Conservation (phyloP, 2,888 invertebrate genomes). For the Caenorhabditis macrosperma region DNA sequence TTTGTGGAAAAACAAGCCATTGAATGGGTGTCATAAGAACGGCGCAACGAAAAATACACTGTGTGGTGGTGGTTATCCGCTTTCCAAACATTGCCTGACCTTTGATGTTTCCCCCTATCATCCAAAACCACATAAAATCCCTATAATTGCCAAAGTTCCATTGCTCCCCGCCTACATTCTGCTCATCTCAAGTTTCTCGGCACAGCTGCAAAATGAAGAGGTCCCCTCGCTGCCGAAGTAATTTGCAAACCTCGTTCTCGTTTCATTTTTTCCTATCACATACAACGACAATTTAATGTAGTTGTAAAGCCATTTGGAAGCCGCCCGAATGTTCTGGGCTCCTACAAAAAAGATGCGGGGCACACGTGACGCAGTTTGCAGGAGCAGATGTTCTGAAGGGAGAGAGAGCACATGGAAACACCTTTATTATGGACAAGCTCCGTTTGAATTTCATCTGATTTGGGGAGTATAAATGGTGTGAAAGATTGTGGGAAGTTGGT, state of each 20-base stretch:
- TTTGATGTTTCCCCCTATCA: too few species aligned
- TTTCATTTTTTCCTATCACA: conserved; percentile 10
- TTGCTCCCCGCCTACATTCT: too few species aligned
- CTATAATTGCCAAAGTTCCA: too few species aligned
- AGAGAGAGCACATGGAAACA: conserved; percentile 4
- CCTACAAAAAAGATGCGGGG: conserved; percentile 9
- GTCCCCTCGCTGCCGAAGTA: not conserved
- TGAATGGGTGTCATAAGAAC: conserved; percentile 43
- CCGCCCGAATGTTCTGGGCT: conserved; percentile 15
- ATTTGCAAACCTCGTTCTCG: not conserved
- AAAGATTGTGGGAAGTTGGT: conserved; percentile 14
- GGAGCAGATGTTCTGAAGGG: conserved; percentile 21
- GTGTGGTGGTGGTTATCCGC: conserved; percentile 34
- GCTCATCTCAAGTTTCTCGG: too few species aligned
- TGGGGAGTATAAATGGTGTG: not conserved
- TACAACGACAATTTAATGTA: conserved; percentile 39
- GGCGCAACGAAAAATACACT: conserved; percentile 18
- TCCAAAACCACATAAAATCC: too few species aligned
- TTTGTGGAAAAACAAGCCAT: conserved; percentile 44
- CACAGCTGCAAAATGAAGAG: too few species aligned
- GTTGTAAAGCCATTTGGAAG: conserved; percentile 43
- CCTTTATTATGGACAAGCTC: conserved; percentile 52
- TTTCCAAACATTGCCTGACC: conserved; percentile 41
- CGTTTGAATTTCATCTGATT: conserved; percentile 28
- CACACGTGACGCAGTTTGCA: not conserved